Evolutionary conservation across 2,113 vertebrate genomes (phyloP).

Genomic region (Poeciliopsis occidentalis): DNA sequence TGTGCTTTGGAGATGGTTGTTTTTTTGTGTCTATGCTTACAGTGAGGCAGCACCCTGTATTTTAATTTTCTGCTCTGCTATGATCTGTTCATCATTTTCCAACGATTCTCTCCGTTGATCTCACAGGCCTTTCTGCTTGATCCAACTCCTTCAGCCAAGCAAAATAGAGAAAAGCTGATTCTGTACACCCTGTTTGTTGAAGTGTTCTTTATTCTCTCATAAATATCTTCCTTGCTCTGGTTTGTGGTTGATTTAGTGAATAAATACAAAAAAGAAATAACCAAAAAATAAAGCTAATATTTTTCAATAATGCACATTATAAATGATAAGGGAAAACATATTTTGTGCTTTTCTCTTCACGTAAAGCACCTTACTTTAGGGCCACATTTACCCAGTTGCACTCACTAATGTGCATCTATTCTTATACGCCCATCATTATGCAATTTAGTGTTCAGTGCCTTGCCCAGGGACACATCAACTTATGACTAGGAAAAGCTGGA

Average conservation of each 20-base stretch:
- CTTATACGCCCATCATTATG: too few relatives aligned
- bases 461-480: too few relatives aligned
- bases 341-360: background rate
- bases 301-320: slow-evolving; percentile 8
- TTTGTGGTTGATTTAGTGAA: slow-evolving; percentile 30
- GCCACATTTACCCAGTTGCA: too few relatives aligned
- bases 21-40: background rate
- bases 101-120: slow-evolving; percentile 9
- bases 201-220: slow-evolving; percentile 25
- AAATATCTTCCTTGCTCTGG: slow-evolving; percentile 15
- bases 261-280: slow-evolving; percentile 41
- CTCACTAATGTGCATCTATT: too few relatives aligned
- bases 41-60: background rate
- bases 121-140: background rate
- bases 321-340: background rate
- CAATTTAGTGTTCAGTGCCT: too few relatives aligned
- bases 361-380: too few relatives aligned
- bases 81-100: slow-evolving; percentile 37
- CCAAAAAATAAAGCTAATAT: slow-evolving; percentile 3
- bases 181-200: slow-evolving; percentile 35
- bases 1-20: background rate
- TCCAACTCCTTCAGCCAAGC: slow-evolving; percentile 27
- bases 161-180: background rate
- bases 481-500: too few relatives aligned
- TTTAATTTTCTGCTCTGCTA: slow-evolving; percentile 29